Evolutionary conservation across 2,888 invertebrate species (phyloP).

Genomic region (Polietes domitor): DNA sequence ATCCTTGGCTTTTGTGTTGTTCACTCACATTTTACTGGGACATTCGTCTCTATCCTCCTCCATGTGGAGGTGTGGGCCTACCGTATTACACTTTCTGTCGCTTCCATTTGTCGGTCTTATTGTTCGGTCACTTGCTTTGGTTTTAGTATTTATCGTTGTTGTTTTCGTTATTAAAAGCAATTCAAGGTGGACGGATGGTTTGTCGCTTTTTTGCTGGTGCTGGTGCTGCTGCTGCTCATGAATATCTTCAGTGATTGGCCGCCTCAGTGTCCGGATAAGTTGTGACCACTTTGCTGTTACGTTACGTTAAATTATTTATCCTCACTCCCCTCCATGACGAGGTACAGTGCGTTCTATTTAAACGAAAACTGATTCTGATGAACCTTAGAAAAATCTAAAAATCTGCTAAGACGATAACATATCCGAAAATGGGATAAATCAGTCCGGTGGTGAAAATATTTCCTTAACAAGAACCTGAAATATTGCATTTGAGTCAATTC

Average conservation of each 20-base stretch:
- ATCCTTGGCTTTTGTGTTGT: not conserved
- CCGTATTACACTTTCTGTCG: not conserved
- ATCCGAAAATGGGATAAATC: too few relatives aligned
- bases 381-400: too few relatives aligned
- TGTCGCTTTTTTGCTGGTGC: slow-evolving; percentile 5
- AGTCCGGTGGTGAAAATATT: too few relatives aligned
- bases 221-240: slow-evolving; percentile 9
- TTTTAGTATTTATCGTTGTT: not conserved
- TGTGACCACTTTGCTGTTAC: slow-evolving; percentile 32
- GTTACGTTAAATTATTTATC: not conserved
- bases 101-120: slow-evolving; percentile 17
- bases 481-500: too few relatives aligned
- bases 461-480: too few relatives aligned
- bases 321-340: not conserved
- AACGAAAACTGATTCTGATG: not conserved
- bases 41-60: not conserved
- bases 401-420: too few relatives aligned
- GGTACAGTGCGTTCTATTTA: not conserved
- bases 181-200: slow-evolving; percentile 26
- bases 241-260: slow-evolving; percentile 34
- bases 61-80: not conserved
- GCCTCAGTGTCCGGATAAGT: slow-evolving; percentile 6
- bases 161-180: slow-evolving; percentile 22
- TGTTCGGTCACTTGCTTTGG: slow-evolving; percentile 24
- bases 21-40: not conserved